Evolutionary conservation across 2,113 vertebrate species (phyloP).

Genomic region (Alosa alosa): DNA sequence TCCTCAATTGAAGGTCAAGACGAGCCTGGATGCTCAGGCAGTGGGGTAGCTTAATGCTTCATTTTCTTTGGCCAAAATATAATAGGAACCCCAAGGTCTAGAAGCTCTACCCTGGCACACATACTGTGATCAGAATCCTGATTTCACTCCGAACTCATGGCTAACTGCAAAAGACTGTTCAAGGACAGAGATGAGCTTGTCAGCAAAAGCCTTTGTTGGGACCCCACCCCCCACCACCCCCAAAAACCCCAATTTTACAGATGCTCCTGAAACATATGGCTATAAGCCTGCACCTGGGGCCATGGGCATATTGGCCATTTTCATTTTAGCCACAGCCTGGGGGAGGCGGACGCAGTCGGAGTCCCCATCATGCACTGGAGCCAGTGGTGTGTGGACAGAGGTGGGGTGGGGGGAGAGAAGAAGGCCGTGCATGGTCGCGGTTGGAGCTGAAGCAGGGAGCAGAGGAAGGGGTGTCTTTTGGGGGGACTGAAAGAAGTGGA

Average conservation of each 20-base stretch:
- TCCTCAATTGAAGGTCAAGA: slow-evolving; percentile 3
- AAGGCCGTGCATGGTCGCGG: neutral
- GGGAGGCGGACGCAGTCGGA: neutral
- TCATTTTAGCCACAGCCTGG: slow-evolving; percentile 23
- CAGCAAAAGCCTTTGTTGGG: neutral
- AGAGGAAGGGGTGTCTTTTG: slow-evolving; percentile 41
- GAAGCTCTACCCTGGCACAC: neutral
- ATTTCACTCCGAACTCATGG: neutral
- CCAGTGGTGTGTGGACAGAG: neutral
- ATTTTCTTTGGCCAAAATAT: neutral
- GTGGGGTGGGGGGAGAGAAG: neutral
- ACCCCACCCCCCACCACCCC: neutral
- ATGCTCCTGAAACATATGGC: neutral
- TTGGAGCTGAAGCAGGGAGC: slow-evolving; percentile 21
- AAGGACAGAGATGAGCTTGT: neutral
- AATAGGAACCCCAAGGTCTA: neutral
- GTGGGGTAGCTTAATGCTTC: neutral
- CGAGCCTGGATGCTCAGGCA: neutral
- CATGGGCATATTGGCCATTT: slow-evolving; percentile 23
- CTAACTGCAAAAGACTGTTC: neutral
- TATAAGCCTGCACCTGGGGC: slow-evolving; percentile 18
- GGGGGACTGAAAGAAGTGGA: slow-evolving; percentile 14
- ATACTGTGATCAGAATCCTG: neutral
- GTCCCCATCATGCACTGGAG: neutral
- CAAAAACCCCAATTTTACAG: neutral